phyloP scores from a whole-genome alignment of 2,797 vertebrate species.

The Artibeus lituratus region DNA sequence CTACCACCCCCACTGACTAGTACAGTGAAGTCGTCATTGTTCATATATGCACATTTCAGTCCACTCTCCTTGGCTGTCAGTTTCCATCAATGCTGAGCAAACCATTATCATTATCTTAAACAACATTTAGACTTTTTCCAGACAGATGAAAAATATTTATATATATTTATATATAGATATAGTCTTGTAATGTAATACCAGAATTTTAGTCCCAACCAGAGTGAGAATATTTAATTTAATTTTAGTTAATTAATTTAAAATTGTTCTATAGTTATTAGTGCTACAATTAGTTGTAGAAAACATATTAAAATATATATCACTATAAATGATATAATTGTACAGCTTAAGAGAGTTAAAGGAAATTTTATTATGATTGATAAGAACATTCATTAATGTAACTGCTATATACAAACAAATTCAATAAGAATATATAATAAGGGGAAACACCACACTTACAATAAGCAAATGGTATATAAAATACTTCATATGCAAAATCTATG shows the following conservation, averaged over 20 bases:
- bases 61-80: too few relatives aligned
- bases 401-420: background rate
- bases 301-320: background rate
- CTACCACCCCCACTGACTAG: too few relatives aligned
- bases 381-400: background rate
- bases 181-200: background rate
- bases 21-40: too few relatives aligned
- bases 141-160: too few relatives aligned
- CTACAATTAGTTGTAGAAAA: background rate
- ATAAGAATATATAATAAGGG: background rate
- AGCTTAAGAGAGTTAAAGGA: background rate
- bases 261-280: background rate
- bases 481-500: background rate
- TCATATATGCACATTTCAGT: too few relatives aligned
- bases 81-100: too few relatives aligned
- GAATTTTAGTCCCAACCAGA: background rate
- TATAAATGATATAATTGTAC: background rate
- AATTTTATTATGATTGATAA: background rate
- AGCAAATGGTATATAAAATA: background rate
- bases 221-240: background rate
- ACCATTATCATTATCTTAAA: too few relatives aligned
- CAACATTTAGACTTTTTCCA: too few relatives aligned
- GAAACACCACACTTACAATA: background rate
- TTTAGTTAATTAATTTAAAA: slow-evolving; percentile 21
- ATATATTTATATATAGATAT: too few relatives aligned